These are phyloP conservation scores for Misgurnus anguillicaudatus DNA, from an alignment of 2,113 vertebrate species.

Conservation along the genomic window DNA sequence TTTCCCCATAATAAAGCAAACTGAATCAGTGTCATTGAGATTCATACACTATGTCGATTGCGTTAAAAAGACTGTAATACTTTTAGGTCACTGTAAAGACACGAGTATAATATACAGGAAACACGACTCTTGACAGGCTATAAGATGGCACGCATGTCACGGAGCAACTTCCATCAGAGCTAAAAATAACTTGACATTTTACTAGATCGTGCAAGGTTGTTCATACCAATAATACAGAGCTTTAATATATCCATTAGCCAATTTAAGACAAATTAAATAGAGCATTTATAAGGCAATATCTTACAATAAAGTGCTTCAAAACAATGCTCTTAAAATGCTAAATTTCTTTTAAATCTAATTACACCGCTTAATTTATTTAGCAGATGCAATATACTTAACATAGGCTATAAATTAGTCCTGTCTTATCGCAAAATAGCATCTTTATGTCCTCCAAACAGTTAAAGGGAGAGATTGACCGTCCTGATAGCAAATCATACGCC, in stretches of 20 bases:
- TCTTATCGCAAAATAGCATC: neutral
- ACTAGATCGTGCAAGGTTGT: conserved; percentile 13
- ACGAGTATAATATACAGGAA: neutral
- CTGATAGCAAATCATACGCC: conserved; percentile 5
- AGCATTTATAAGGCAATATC: neutral
- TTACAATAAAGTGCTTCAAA: neutral
- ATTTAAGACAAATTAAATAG: neutral
- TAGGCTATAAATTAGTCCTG: neutral
- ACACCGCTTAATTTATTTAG: no score
- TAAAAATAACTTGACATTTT: conserved; percentile 51
- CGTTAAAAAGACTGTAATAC: neutral
- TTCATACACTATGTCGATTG: neutral
- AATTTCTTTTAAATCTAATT: no score
- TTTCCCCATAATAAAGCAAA: conserved; percentile 23
- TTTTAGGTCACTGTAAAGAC: conserved; percentile 18
- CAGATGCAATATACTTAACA: neutral
- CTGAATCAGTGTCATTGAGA: neutral
- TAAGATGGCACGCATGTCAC: conserved; percentile 13
- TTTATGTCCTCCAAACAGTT: neutral
- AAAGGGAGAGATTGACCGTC: conserved; percentile 41
- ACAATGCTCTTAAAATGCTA: neutral
- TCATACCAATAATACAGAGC: conserved; percentile 22
- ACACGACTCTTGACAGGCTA: conserved; percentile 1
- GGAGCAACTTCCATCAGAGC: conserved; percentile 8
- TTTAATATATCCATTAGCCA: neutral